Evolutionary conservation across 2,888 invertebrate species (phyloP).

Genomic region (Chrysolina haemoptera): DNA sequence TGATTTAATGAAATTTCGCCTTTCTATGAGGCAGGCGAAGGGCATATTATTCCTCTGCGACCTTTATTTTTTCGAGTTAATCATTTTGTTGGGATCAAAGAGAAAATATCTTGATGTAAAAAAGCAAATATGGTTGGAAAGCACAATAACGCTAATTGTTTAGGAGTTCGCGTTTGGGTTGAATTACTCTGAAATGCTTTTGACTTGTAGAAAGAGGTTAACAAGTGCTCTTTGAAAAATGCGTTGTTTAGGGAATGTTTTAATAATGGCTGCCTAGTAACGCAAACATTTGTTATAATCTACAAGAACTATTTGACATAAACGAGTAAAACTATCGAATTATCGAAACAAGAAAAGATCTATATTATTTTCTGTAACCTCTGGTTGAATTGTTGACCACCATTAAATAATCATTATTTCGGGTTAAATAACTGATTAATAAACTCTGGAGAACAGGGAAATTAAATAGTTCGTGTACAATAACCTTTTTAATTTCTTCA

Average conservation of each 20-base stretch:
- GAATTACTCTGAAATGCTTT: slow-evolving; percentile 6
- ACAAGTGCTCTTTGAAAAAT: not conserved
- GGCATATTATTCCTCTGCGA: slow-evolving; percentile 3
- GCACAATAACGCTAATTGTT: slow-evolving; percentile 12
- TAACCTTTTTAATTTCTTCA: no score
- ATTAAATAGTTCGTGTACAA: no score
- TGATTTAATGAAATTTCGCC: slow-evolving; percentile 17
- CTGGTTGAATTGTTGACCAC: no score
- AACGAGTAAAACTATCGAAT: no score
- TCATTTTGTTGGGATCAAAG: slow-evolving; percentile 24
- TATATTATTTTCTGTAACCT: no score
- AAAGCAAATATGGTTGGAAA: slow-evolving; percentile 21
- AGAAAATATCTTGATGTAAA: slow-evolving; percentile 11
- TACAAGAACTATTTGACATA: no score
- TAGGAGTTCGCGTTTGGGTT: slow-evolving; percentile 8
- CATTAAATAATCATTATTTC: no score
- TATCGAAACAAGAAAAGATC: no score
- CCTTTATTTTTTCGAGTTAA: slow-evolving; percentile 23
- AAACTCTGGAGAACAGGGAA: no score
- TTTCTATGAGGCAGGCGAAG: not conserved
- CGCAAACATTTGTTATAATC: no score
- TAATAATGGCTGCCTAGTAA: no score
- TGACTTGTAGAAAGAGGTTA: not conserved
- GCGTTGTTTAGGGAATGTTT: not conserved
- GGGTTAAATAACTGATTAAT: no score